phyloP scores from a whole-genome alignment of 2,797 vertebrate species.

The Petrocephalus schoutedeni region DNA sequence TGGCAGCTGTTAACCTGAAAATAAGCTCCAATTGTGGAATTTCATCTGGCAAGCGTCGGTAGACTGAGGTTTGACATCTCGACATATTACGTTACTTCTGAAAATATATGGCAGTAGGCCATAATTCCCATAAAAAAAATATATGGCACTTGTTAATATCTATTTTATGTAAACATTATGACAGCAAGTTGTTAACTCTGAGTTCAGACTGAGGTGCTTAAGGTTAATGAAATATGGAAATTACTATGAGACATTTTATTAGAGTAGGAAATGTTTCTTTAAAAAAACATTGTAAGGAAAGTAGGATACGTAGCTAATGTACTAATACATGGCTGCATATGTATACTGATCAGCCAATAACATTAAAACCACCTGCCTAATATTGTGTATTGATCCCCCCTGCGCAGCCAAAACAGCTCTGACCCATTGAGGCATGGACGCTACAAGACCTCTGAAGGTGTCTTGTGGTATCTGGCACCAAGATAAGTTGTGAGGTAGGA shows the following conservation, averaged over 20 bases:
- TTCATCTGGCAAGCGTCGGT: not conserved
- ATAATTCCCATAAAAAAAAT: not conserved
- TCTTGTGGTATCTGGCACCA: too few relatives aligned
- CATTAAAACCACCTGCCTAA: not conserved
- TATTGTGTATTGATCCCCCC: too few relatives aligned
- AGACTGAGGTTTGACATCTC: not conserved
- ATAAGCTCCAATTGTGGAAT: not conserved
- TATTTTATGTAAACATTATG: constrained; percentile 15
- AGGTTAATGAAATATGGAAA: not conserved
- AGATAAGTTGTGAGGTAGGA: too few relatives aligned
- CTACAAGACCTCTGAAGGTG: too few relatives aligned
- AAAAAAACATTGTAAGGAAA: not conserved
- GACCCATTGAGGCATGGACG: too few relatives aligned
- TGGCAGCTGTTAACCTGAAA: not conserved
- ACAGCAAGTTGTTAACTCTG: constrained; percentile 3
- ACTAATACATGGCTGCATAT: not conserved
- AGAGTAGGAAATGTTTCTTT: not conserved
- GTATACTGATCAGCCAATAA: not conserved
- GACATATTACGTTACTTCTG: not conserved
- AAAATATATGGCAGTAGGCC: not conserved
- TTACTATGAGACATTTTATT: not conserved
- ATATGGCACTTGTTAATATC: not conserved
- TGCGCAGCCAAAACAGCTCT: too few relatives aligned
- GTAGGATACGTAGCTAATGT: not conserved
- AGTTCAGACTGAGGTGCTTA: constrained; percentile 7